Evolutionary conservation across 2,888 invertebrate species (phyloP).

Genomic region (Conomelus anceps): DNA sequence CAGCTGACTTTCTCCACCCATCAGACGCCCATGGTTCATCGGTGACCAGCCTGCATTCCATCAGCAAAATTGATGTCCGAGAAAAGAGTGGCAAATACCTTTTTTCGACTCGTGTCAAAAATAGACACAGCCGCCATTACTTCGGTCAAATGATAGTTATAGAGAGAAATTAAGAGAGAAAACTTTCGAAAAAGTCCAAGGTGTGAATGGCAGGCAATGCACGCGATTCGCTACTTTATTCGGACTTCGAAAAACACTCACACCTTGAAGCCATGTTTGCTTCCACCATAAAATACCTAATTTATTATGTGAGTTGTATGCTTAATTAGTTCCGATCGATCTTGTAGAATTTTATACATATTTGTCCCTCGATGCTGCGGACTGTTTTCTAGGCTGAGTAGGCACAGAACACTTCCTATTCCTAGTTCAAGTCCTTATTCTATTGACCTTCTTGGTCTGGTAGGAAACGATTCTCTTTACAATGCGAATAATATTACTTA

Average conservation of each 20-base stretch:
- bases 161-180: background rate
- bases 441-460: too few species aligned
- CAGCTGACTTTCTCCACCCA: background rate
- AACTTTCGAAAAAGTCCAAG: background rate
- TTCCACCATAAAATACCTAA: background rate
- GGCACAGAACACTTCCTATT: background rate
- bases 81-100: background rate
- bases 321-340: background rate
- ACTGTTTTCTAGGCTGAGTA: background rate
- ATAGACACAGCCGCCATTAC: background rate
- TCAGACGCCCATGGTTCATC: background rate
- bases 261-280: background rate
- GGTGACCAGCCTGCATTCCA: background rate
- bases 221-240: background rate
- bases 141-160: background rate
- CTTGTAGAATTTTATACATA: background rate
- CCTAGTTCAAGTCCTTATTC: too few species aligned
- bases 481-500: too few species aligned
- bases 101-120: background rate
- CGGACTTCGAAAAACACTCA: background rate
- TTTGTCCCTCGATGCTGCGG: background rate
- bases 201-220: background rate
- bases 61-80: background rate
- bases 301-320: background rate
- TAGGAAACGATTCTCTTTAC: too few species aligned